A percentile compares a stretch with the other conserved stretches of the same genome.
These are phyloP conservation scores for Epirrhoe alternata DNA, from an alignment of 2,888 invertebrate species.

Conservation along the genomic window DNA sequence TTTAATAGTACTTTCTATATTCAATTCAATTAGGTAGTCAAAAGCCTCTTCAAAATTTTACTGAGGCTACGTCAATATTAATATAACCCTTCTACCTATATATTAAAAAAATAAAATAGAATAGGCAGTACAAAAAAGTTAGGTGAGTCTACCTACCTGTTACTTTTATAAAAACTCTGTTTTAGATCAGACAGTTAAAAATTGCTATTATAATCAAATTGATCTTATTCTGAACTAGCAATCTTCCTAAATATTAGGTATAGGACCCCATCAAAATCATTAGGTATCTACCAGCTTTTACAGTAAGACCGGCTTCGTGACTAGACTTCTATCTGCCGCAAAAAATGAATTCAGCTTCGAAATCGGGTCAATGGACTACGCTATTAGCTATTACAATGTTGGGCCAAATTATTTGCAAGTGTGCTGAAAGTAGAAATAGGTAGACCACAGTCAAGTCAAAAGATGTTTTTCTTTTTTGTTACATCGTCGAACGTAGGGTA, in stretches of 20 bases:
- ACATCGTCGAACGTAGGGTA: background rate
- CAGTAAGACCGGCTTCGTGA: conserved; percentile 35
- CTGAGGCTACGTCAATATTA: background rate
- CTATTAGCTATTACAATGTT: conserved; percentile 17
- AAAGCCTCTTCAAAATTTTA: background rate
- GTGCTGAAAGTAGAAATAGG: background rate
- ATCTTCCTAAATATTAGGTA: conserved; percentile 2
- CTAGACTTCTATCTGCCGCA: conserved; percentile 25
- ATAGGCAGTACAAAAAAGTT: too few species aligned
- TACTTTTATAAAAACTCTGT: too few species aligned
- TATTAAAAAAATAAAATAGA: too few species aligned
- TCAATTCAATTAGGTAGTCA: background rate
- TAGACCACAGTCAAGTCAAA: background rate
- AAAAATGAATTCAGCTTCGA: conserved; percentile 32
- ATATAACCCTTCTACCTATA: background rate
- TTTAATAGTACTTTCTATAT: background rate
- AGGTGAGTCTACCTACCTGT: too few species aligned
- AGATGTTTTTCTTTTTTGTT: background rate
- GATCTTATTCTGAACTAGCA: background rate
- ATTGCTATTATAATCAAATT: too few species aligned
- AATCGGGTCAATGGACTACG: conserved; percentile 32
- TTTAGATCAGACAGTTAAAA: too few species aligned
- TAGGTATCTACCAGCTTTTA: conserved; percentile 24
- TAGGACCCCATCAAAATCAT: conserved; percentile 21
- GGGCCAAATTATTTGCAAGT: background rate